Evolutionary conservation across 2,888 invertebrate species (phyloP), one percentile per base, ranked within the genome.

Genomic region (Caenorhabditis angaria): DNA sequence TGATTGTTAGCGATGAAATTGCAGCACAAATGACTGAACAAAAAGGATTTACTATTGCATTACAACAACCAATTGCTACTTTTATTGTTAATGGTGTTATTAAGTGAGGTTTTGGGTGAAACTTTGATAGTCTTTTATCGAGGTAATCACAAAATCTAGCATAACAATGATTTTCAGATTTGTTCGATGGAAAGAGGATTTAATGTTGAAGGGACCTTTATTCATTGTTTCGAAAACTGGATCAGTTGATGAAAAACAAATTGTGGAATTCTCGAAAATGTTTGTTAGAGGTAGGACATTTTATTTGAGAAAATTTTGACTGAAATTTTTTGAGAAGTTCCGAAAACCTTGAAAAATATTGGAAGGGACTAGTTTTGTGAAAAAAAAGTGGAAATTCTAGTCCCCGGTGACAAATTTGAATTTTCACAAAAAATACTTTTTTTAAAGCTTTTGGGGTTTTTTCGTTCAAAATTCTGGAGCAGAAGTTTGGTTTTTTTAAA

Each of bases 171-270:
- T 14, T 5, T 60, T 56, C 27, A 35, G 70, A 41, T 70, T 72
- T 27, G 18, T 71, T 6, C 62, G 66, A 25, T 82, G 77, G 71
- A 57, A 61, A 6, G 76, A 78, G 14, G 81, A 83, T 55, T 28
- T 83, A 14, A 35, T 61, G 10, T 50, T 83, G 29, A 77, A 81
- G 56, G 83, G 83, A 22, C 81, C 82, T 1, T 56, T 82, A 5
- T 83, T 77, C 53, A 61, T 83, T 27, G 67, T 70, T 18, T 68
- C 81, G 2, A 72, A 61, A 27, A 58, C 68, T 18, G 63, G 69
- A 54, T 22, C 65, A 20, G 61, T 64, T 2, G 63, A 57, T 41
- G 66, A 65, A 20, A 61, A 65, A n/a, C 62, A 58, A 2, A 66
- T 80, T 29, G 24, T 29, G 3, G 54, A 62, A 14, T 67, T 75